Evolutionary conservation across 2,113 vertebrate species (phyloP).

Genomic region (Daboia siamensis): DNA sequence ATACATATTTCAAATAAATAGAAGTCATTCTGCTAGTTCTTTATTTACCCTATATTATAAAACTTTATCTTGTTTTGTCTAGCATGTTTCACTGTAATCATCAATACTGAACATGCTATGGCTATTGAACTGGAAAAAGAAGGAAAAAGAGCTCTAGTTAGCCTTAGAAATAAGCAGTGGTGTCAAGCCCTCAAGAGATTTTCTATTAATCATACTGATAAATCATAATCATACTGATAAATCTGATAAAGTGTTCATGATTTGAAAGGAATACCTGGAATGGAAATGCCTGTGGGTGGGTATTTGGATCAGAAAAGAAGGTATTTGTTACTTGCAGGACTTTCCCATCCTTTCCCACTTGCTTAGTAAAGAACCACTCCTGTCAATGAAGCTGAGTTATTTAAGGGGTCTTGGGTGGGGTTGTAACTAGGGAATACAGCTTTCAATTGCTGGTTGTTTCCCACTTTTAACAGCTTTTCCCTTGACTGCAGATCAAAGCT

Average conservation of each 20-base stretch:
- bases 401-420: constrained; percentile 21
- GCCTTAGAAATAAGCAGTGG: not conserved
- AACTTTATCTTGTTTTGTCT: not conserved
- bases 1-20: not conserved
- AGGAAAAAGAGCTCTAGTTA: not conserved
- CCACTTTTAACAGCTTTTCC: constrained; percentile 13
- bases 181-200: not conserved
- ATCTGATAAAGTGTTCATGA: not conserved
- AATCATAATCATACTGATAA: not conserved
- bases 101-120: not conserved
- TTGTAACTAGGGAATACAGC: not conserved
- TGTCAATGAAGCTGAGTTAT: constrained; percentile 15
- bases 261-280: not conserved
- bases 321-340: not conserved
- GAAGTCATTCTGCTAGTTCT: not conserved
- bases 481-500: constrained; percentile 19
- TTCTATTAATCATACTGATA: not conserved
- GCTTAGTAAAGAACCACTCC: not conserved
- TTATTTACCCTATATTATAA: not conserved
- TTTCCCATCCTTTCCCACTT: not conserved
- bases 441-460: constrained; percentile 10
- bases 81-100: not conserved
- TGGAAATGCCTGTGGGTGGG: constrained; percentile 18
- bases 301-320: not conserved
- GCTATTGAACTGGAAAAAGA: not conserved